These are phyloP conservation scores for Adelges cooleyi DNA, from an alignment of 1,140 invertebrate species.

Conservation along the genomic window DNA sequence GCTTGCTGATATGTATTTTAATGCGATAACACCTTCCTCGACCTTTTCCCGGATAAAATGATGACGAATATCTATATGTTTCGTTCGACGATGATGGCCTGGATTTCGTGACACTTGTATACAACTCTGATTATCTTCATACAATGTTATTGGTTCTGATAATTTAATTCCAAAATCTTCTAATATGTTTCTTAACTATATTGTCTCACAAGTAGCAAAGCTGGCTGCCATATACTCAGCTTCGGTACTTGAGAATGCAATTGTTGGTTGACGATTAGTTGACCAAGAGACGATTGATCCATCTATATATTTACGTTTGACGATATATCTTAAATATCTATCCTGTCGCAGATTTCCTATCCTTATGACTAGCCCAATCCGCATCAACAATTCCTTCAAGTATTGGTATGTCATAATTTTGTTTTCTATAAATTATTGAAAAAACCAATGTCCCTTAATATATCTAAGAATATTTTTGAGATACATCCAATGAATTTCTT, in stretches of 20 bases:
- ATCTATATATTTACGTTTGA: too few species aligned
- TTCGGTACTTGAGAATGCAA: not conserved
- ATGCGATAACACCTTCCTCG: constrained; percentile 2
- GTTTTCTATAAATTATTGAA: too few species aligned
- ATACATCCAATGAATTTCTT: too few species aligned
- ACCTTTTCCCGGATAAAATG: constrained; percentile 29
- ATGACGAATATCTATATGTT: constrained; percentile 29
- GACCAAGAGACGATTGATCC: not conserved
- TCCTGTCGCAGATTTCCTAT: not conserved
- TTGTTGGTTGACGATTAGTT: not conserved
- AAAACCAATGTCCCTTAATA: too few species aligned
- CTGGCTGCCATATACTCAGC: not conserved
- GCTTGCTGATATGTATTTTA: constrained; percentile 28
- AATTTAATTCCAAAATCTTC: not conserved
- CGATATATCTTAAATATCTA: not conserved
- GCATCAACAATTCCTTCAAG: not conserved
- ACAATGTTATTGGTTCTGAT: not conserved
- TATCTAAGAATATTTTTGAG: too few species aligned
- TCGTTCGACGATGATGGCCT: not conserved
- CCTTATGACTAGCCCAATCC: not conserved
- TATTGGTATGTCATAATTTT: not conserved
- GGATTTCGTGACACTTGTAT: not conserved
- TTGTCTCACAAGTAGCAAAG: not conserved
- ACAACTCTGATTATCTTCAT: not conserved
- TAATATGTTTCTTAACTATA: not conserved